Evolutionary conservation across 2,797 vertebrate genomes (phyloP).

Genomic region (Macrochelys suwanniensis): DNA sequence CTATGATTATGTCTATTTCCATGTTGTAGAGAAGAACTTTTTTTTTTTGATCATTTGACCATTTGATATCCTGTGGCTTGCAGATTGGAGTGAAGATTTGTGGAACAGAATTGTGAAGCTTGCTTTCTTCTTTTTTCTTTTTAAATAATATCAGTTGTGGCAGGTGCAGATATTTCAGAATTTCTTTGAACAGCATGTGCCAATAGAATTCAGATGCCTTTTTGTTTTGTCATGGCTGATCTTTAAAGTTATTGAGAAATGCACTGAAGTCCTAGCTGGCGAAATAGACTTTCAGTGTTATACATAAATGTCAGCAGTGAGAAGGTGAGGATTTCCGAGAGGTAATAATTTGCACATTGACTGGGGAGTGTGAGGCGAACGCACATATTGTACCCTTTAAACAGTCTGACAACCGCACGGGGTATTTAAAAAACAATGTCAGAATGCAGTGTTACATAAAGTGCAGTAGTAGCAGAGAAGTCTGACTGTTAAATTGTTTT

Average conservation of each 20-base stretch:
- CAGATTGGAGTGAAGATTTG: not conserved
- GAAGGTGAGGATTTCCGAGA: constrained; percentile 49
- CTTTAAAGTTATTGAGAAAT: constrained; percentile 80
- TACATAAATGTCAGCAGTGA: constrained; percentile 80
- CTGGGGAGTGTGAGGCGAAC: constrained; percentile 41
- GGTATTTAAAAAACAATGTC: constrained; percentile 45
- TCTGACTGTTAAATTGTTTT: not conserved
- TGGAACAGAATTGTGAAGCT: not conserved
- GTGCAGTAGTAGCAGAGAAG: not conserved
- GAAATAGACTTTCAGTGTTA: constrained; percentile 71
- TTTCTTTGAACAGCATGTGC: constrained; percentile 69
- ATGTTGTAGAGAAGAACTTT: not conserved
- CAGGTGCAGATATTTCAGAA: constrained; percentile 64
- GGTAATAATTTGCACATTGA: constrained; percentile 16
- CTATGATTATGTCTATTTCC: not conserved
- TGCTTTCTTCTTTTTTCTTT: rapidly evolving
- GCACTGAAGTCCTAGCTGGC: constrained; percentile 68
- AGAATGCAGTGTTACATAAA: not conserved
- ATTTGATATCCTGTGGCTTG: not conserved
- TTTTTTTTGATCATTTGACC: constrained; percentile 45
- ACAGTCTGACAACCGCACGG: constrained; percentile 32
- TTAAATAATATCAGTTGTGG: constrained; percentile 43
- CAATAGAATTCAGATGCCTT: constrained; percentile 75
- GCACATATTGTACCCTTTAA: constrained; percentile 55
- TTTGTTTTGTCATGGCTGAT: constrained; percentile 78